Evolutionary conservation across 2,113 vertebrate species (phyloP).

Genomic region (Dicaeum eximium): DNA sequence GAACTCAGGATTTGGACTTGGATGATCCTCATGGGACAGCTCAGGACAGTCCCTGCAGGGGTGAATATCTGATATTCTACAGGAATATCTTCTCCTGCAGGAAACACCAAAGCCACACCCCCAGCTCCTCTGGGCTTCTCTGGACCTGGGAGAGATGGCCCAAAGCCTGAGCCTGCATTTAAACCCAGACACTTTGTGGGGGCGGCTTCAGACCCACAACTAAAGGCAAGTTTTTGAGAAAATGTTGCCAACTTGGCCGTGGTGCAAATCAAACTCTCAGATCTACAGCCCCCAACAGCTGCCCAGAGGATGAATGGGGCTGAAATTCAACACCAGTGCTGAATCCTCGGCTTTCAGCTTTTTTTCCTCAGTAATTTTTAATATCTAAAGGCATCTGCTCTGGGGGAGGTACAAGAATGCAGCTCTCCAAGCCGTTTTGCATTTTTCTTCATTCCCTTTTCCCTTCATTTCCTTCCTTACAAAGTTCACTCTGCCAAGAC

Average conservation of each 20-base stretch:
- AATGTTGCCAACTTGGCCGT: background rate
- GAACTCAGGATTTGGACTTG: fast-evolving
- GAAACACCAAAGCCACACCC: no score
- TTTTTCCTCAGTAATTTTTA: background rate
- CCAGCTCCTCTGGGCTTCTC: background rate
- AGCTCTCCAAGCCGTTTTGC: background rate
- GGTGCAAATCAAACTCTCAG: background rate
- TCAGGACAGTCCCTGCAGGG: fast-evolving
- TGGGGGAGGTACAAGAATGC: background rate
- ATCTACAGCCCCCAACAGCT: background rate
- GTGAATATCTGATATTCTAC: fast-evolving
- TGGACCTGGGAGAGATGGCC: background rate
- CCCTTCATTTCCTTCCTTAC: background rate
- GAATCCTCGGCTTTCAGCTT: background rate
- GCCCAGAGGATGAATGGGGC: background rate
- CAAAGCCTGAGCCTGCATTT: background rate
- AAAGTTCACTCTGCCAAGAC: background rate
- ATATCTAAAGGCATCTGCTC: background rate
- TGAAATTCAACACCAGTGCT: background rate
- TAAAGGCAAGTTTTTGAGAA: background rate
- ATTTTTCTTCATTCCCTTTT: background rate
- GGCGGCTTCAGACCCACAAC: background rate
- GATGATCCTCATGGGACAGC: background rate
- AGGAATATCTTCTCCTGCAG: background rate
- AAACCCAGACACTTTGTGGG: fast-evolving